Evolutionary conservation across 2,113 vertebrate species (phyloP).

Genomic region (Passer montanus): DNA sequence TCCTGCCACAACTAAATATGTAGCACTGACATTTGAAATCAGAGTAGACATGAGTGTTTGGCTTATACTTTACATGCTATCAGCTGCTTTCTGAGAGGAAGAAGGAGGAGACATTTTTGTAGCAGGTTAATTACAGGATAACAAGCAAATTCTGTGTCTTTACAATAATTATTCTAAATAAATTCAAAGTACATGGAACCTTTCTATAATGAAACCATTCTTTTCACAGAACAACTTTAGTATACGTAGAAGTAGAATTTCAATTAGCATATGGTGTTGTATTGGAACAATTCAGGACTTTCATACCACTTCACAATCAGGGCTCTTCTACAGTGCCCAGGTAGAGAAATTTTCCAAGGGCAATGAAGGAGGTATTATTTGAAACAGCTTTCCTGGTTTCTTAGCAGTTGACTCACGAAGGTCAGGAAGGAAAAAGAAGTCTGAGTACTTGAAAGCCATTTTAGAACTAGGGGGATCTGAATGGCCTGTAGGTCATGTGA

Average conservation of each 20-base stretch:
- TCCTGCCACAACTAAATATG: conserved; percentile 48
- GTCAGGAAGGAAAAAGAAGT: neutral
- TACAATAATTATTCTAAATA: conserved; percentile 45
- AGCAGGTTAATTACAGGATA: conserved; percentile 52
- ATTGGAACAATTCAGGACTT: conserved; percentile 6
- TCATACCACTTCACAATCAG: neutral
- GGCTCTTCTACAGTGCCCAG: neutral
- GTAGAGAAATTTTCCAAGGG: neutral
- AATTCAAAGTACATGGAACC: conserved; percentile 6
- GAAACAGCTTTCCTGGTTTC: neutral
- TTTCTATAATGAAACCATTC: conserved; percentile 26
- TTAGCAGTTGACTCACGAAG: neutral
- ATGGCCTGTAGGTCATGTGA: neutral
- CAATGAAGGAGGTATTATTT: neutral
- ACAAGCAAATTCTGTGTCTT: conserved; percentile 31
- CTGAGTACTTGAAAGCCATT: neutral
- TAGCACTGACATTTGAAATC: conserved; percentile 44
- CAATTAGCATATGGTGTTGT: conserved; percentile 10
- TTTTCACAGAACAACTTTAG: neutral
- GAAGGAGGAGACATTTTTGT: conserved; percentile 20
- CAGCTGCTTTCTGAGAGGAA: neutral
- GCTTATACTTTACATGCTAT: neutral
- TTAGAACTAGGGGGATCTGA: neutral
- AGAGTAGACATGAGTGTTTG: conserved; percentile 5
- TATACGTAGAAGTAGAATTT: neutral